Evolutionary conservation across 2,113 vertebrate genomes (phyloP).

Genomic region (Talpa occidentalis): DNA sequence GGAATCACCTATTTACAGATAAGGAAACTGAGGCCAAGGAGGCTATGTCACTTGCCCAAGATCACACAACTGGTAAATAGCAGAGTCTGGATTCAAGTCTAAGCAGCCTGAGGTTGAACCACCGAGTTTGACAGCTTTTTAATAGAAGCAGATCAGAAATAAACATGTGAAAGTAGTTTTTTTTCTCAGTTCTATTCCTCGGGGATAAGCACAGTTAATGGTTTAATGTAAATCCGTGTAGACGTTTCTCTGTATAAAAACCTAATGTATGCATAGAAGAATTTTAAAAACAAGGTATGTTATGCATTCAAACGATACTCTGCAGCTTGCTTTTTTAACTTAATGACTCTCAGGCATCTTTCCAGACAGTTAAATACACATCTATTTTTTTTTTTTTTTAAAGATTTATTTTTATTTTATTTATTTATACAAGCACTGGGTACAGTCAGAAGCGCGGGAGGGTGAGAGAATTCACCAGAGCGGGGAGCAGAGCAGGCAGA

Average conservation of each 20-base stretch:
- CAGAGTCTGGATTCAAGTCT: slow-evolving; percentile 8
- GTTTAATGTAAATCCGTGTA: slow-evolving; percentile 22
- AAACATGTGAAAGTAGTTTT: not conserved
- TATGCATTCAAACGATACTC: not conserved
- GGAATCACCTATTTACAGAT: not conserved
- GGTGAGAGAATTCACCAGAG: too few species aligned
- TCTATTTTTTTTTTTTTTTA: not conserved
- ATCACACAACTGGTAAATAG: not conserved
- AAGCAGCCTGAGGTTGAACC: not conserved
- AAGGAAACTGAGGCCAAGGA: not conserved
- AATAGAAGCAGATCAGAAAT: slow-evolving; percentile 2
- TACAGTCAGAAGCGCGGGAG: too few species aligned
- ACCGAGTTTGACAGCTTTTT: not conserved
- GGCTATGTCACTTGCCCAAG: not conserved
- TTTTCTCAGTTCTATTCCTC: not conserved
- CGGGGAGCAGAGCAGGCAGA: too few species aligned
- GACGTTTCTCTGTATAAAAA: not conserved
- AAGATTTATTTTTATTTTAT: too few species aligned
- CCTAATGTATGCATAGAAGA: not conserved
- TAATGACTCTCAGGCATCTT: slow-evolving; percentile 15
- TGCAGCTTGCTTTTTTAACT: slow-evolving; percentile 41
- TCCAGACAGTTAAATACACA: slow-evolving; percentile 14
- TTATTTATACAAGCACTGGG: too few species aligned
- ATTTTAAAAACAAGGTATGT: slow-evolving; percentile 35
- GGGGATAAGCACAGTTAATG: not conserved